phyloP scores from a whole-genome alignment of 2,888 invertebrate genomes.

The Campoletis raptor region DNA sequence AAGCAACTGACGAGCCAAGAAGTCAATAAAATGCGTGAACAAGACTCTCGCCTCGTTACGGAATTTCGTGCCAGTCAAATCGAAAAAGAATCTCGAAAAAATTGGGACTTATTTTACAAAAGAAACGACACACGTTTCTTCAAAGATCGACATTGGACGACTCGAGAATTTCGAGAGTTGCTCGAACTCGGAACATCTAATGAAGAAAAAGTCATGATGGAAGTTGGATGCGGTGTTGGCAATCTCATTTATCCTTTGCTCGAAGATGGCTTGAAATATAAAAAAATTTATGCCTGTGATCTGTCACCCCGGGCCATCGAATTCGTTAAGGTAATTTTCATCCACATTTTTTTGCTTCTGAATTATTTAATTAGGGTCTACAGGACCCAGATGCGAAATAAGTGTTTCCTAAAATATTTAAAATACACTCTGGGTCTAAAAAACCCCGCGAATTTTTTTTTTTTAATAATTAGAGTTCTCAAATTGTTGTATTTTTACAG shows the following conservation, averaged over 20 bases:
- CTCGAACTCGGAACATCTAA: conserved; percentile 86
- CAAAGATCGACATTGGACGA: conserved; percentile 98
- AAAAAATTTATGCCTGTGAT: conserved; percentile 93
- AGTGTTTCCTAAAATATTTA: not conserved
- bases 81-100: conserved; percentile 93
- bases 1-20: conserved; percentile 88
- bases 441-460: not conserved
- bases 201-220: conserved; percentile 87
- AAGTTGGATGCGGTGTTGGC: conserved; percentile 98
- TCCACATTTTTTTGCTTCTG: not conserved
- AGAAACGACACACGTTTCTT: conserved; percentile 97
- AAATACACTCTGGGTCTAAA: not conserved
- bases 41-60: conserved; percentile 90
- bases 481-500: conserved; percentile 71
- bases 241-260: conserved; percentile 97
- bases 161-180: conserved; percentile 95
- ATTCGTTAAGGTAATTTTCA: conserved; percentile 88
- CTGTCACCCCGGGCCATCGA: conserved; percentile 96
- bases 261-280: conserved; percentile 89
- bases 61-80: conserved; percentile 91
- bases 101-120: conserved; percentile 99
- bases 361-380: not conserved
- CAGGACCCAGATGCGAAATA: not conserved
- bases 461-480: no score
- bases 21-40: conserved; percentile 87